Evolutionary conservation across 1,140 invertebrate species (phyloP), one percentile per base, ranked within the genome.

Genomic region (Brachionus rubens): DNA sequence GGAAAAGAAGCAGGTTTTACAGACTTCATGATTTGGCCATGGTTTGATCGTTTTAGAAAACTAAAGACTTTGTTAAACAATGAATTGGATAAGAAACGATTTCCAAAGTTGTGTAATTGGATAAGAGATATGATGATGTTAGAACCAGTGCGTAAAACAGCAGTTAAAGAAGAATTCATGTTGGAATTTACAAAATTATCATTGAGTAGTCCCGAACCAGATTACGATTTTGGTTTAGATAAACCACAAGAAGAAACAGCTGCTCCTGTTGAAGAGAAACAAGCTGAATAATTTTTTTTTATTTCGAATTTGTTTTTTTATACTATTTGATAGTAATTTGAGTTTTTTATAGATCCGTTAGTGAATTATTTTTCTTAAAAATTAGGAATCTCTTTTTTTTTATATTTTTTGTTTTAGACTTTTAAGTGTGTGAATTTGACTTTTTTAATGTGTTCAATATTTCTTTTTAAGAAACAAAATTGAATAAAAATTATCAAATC

Each of bases 21-120:
- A 6, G 81, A 82, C 65, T 79, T 80, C 16, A 77, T 78, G 72
- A 33, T 81, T 10, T 82, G 81, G 81, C 81, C 81, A 9, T 79
- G 78, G 79, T 79, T 81, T 62, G 81, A 82, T 59, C 54, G 81
- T 47, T 19, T 81, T 12, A 43, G 52, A n/a, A 48, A 46, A 24
- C 28, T 72, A 21, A 72, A 72, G 43, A 72, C 30, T 52, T 41
- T 72, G 41, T 19, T 54, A 5, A 72, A 72, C 68, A 50, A 72
- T 33, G 43, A 77, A 28, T 46, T 80, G 0, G 76, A 77, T n/a
- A 12, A 65, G 21, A 72, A 67, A 2, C 70, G 72, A 28, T 80
- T 80, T 43, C 81, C 81, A 6, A 77, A 76, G 9, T 68, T 82
- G 26, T 30, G 43, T 12, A 30, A 76, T 2, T 82, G 80, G 80